Evolutionary conservation across 2,797 vertebrate genomes (phyloP), one percentile per base, ranked within the genome.

Genomic region (Sebastes kiyomatsui): DNA sequence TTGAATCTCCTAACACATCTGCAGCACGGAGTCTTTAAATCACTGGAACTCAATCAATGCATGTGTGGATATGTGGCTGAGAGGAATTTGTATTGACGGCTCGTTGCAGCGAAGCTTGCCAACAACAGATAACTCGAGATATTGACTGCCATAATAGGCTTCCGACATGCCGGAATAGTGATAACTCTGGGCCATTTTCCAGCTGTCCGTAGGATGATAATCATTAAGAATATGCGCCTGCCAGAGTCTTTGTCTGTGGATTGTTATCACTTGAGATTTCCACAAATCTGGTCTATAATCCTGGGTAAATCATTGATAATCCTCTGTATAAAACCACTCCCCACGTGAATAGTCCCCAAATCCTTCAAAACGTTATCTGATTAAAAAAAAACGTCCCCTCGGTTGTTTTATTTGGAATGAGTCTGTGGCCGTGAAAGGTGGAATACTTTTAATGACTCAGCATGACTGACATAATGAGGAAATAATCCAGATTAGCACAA

Each of bases 1-100:
- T 58, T 75, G 82, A 92, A 92, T 91, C 86, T 88, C 84, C 32
- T 22, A 84, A 92, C 83, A 86, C 86, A 92, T 90, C 87, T 84
- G 73, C 79, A 58, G 70, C 80, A 77, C 23, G 46, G 67, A 91
- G 84, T 88, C 87, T 71, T 90, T 90, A 91, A 90, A 95, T 93
- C 89, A 93, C 79, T 67, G 69, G 38, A 69, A 83, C 75, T 85
- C 75, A 83, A 80, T 92, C 92, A 65, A 82, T 89, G 81, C 35
- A 67, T 54, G 75, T 81, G 84, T 83, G 74, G 79, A 88, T 52
- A 85, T 71, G 85, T 7, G 38, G 38, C 25, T 70, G 80, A 86
- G 75, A 83, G 75, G 78, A 83, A 87, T 92, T 65, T 67, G 52
- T 91, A 91, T 84, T 73, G 90, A 93, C 55, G 65, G 73, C 54